These are phyloP conservation scores for Kuschelorhynchus macadamiae DNA, from an alignment of 2,888 invertebrate genomes.

Conservation along the genomic window DNA sequence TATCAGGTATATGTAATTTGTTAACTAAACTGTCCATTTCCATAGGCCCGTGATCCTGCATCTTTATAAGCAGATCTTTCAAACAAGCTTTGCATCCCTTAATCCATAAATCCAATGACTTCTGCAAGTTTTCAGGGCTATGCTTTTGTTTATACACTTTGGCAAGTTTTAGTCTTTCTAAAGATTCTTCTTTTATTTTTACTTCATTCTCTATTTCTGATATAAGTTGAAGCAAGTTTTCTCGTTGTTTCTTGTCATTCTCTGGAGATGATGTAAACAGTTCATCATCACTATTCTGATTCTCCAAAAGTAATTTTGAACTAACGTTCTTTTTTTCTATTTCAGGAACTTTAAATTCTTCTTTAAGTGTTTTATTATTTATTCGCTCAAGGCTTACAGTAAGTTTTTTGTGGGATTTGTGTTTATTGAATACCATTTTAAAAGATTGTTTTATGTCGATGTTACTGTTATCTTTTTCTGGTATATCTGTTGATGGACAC, in stretches of 20 bases:
- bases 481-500: background rate
- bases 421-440: background rate
- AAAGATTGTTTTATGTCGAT: no score
- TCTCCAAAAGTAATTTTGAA: background rate
- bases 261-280: slow-evolving; percentile 35
- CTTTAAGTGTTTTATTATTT: background rate
- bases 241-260: slow-evolving; percentile 28
- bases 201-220: slow-evolving; percentile 21
- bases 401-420: slow-evolving; percentile 1
- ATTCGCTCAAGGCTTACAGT: slow-evolving; percentile 11
- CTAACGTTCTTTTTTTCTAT: background rate
- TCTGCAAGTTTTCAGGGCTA: slow-evolving; percentile 20
- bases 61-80: slow-evolving; percentile 25
- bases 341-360: background rate
- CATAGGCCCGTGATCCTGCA: slow-evolving; percentile 38
- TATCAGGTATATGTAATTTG: slow-evolving; percentile 28
- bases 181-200: slow-evolving; percentile 28
- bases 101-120: slow-evolving; percentile 26
- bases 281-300: slow-evolving; percentile 38
- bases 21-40: slow-evolving; percentile 30
- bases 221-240: slow-evolving; percentile 30
- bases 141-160: slow-evolving; percentile 39
- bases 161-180: slow-evolving; percentile 34
- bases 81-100: slow-evolving; percentile 25
- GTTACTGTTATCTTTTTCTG: background rate